These are phyloP conservation scores for Scytalopus superciliaris DNA, from an alignment of 2,113 vertebrate genomes.

Conservation along the genomic window DNA sequence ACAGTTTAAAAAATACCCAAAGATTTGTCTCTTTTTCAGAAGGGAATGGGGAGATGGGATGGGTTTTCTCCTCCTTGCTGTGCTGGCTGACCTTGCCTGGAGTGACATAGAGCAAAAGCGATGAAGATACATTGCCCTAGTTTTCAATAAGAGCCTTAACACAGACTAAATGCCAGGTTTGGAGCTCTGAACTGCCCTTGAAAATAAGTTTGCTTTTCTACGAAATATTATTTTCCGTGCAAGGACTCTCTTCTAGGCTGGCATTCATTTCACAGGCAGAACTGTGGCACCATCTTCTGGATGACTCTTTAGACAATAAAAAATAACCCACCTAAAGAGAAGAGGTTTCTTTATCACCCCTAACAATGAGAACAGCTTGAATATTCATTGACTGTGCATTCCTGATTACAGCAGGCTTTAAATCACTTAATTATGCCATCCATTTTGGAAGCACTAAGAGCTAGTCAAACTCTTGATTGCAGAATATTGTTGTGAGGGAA, in stretches of 20 bases:
- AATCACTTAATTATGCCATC: constrained; percentile 69
- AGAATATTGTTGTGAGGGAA: constrained; percentile 43
- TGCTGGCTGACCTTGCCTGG: constrained; percentile 56
- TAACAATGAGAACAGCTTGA: constrained; percentile 61
- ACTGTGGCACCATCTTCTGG: constrained; percentile 77
- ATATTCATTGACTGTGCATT: constrained; percentile 72
- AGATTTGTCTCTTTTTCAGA: not conserved
- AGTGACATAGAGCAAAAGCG: constrained; percentile 26
- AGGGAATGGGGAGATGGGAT: not conserved
- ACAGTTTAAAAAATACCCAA: not conserved
- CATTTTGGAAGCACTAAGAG: constrained; percentile 63
- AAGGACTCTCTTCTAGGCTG: not conserved
- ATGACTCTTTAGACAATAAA: constrained; percentile 52
- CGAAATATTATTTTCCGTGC: not conserved
- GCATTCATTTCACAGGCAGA: constrained; percentile 62
- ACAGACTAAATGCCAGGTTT: not conserved
- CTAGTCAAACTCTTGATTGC: constrained; percentile 60
- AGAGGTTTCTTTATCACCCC: not conserved
- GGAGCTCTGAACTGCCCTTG: not conserved
- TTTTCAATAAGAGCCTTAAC: constrained; percentile 32
- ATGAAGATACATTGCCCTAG: constrained; percentile 23
- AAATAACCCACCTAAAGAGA: constrained; percentile 21
- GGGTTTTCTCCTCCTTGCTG: not conserved
- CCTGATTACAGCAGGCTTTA: constrained; percentile 57
- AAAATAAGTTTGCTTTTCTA: constrained; percentile 28